Evolutionary conservation across 2,888 invertebrate species (phyloP), one percentile per base, ranked within the genome.

Genomic region (Quadroppia sp.): DNA sequence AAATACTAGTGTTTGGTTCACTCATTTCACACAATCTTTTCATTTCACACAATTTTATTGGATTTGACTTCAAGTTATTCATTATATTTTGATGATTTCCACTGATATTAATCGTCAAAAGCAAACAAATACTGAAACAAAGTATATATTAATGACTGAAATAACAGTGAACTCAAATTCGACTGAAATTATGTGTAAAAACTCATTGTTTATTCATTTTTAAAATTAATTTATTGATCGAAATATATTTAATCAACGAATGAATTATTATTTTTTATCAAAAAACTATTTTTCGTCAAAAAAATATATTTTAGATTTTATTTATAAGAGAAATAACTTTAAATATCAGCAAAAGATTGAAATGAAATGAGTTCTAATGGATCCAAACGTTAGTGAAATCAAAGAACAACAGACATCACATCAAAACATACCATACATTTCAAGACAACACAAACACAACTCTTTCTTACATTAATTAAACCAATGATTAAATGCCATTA

Each of bases 401-500:
- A 53, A 53, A 53, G 53, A 53, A 53, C 53, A 50, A 50, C 50
- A 50, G 20, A 50, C 50, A 50, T 45, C 4, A 50, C 6, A 50
- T 23, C 23, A n/a, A 50, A 20, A 50, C 50, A 50, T 56, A 56
- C 23, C n/a, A 32, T 61, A 61, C 61, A 61, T 61, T 61, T n/a
- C n/a, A 59, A 30, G 9, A 25, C 25, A 59, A 59, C 25, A 59
- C 30, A 25, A 28, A 28, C 56, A 64, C 25, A 64, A 36, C 25
- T 61, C 13, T 30, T 59, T 59, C 28, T 64, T 36, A 64, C 25
- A 42, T 67, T 23, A n/a, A 28, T 28, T 59, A n/a, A 67, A 67
- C 40, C 36, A 42, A 67, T 67, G 36, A 67, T 67, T 67, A 67
- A 67, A 67, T 67, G 67, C 67, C 67, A 67, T 67, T 67, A 67